Evolutionary conservation across 2,797 vertebrate species (phyloP).

Genomic region (Sebastes matsubarae): DNA sequence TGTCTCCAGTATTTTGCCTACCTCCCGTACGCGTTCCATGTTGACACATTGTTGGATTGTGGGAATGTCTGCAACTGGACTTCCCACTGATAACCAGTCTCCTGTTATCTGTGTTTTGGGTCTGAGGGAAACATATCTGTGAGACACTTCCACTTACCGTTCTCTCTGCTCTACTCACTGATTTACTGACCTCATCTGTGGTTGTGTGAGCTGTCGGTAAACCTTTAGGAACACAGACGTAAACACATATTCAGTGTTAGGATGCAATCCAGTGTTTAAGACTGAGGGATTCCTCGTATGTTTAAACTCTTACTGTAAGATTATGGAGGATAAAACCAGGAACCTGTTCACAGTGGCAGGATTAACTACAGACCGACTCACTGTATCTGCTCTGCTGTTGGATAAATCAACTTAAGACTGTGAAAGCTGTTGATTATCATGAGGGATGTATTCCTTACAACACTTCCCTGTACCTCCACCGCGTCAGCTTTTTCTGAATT

Average conservation of each 20-base stretch:
- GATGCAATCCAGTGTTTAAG: constrained; percentile 5
- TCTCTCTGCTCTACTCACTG: background rate
- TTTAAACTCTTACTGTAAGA: constrained; percentile 31
- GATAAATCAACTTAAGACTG: constrained; percentile 19
- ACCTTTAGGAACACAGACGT: background rate
- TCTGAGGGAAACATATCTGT: constrained; percentile 18
- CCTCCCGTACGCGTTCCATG: background rate
- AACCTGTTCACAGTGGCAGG: constrained; percentile 33
- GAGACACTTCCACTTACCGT: constrained; percentile 37
- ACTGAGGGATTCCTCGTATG: background rate
- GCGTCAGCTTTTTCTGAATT: background rate
- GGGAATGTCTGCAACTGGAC: constrained; percentile 57
- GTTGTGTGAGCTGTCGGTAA: background rate
- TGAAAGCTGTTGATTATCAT: constrained; percentile 26
- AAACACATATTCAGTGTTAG: constrained; percentile 8
- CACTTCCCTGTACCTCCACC: background rate
- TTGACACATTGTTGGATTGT: constrained; percentile 39
- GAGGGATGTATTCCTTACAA: background rate
- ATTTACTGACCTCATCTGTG: background rate
- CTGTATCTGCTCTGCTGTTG: constrained; percentile 12
- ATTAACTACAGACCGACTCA: constrained; percentile 27
- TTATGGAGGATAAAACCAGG: constrained; percentile 26
- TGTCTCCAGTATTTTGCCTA: background rate
- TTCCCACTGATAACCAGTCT: constrained; percentile 63
- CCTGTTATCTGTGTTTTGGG: constrained; percentile 46